Base-by-base conservation (phyloP, 2,888 invertebrate genomes). In the Synergus gifuensis region DNA sequence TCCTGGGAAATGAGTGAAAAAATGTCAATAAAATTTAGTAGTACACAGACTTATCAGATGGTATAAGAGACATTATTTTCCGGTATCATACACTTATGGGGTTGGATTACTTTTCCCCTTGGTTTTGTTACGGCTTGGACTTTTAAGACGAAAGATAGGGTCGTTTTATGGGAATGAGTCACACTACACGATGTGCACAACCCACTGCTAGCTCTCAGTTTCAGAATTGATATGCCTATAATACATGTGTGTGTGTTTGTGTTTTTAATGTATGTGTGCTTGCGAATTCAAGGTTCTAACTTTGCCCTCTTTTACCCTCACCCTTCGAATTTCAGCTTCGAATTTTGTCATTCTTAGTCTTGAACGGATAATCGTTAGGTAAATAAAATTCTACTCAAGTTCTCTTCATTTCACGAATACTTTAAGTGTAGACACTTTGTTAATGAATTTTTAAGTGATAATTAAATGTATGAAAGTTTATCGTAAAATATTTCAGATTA, bases 201-300 rank as follows among this genome's bases (percentile, higher is more conserved):
- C 49, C 49, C 49, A 12, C 16, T 54, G 62, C 28, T 22, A 62
- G 62, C 62, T 62, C 60, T 22, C 60, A 60, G 18, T 18, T 60
- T 60, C 60, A 60, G 60, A 60, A 60, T 60, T 62, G 62, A 62
- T 62, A 62, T 62, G 14, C 62, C 11, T 62, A 62, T 36, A 28
- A 28, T 62, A 12, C 16, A n/a, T 28, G 28, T 62, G 62, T 28
- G 14, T 28, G 36, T 14, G 12, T 36, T 18, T 62, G 62, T 54
- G 49, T 54, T 1, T 5, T 5, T 16, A 12, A 12, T 54, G 16
- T 12, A 3, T 16, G 5, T 16, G 16, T 16, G 49, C 14, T 12
- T 54, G 49, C 14, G 16, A 49, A 62, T 62, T 62, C 62, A 62
- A 62, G 62, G 22, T 62, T 14, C 62, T 28, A 12, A 2, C 36